phyloP scores from a whole-genome alignment of 2,888 invertebrate species.

The Nowickia ferox region DNA sequence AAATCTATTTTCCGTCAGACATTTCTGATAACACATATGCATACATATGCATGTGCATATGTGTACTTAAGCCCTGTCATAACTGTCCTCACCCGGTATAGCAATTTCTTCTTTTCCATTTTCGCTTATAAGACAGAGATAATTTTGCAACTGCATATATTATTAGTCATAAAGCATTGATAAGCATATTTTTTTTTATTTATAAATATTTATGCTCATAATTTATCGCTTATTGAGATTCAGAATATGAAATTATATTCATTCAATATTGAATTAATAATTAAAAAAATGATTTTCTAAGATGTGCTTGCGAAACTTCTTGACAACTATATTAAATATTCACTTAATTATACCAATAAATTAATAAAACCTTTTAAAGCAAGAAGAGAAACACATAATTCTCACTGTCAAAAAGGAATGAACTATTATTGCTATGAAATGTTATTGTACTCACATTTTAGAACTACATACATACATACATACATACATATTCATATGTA shows the following conservation, averaged over 20 bases:
- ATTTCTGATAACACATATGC: too few species aligned
- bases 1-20: too few species aligned
- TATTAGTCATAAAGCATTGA: neutral
- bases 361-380: neutral
- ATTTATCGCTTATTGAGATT: neutral
- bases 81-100: neutral
- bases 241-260: neutral
- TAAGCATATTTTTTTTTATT: constrained; percentile 3
- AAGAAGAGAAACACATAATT: too few species aligned
- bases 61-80: too few species aligned
- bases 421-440: too few species aligned
- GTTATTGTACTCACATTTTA: too few species aligned
- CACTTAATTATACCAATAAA: constrained; percentile 15
- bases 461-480: too few species aligned
- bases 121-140: neutral
- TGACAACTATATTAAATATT: constrained; percentile 17
- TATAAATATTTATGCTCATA: neutral
- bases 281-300: neutral
- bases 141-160: neutral
- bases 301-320: neutral
- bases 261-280: neutral
- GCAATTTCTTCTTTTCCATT: neutral
- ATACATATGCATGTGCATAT: too few species aligned
- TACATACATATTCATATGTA: too few species aligned
- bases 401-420: too few species aligned